Conservation (phyloP, 2,797 vertebrate species). For the Rallus crepitans region DNA sequence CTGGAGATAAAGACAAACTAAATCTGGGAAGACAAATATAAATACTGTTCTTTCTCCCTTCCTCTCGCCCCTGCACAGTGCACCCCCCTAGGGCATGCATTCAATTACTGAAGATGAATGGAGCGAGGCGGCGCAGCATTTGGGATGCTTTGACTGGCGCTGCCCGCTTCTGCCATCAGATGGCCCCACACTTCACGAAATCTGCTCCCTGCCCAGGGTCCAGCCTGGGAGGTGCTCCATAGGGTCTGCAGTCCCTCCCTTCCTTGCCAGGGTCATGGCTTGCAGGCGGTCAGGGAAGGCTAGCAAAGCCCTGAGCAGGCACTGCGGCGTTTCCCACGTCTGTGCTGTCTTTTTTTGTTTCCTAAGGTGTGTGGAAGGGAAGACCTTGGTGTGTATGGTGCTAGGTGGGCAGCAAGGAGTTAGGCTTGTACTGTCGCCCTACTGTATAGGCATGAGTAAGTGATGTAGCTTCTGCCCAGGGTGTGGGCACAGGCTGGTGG, state of each 20-base stretch:
- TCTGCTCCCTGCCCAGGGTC: background rate
- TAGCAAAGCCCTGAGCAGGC: background rate
- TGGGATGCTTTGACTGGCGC: background rate
- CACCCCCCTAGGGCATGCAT: slow-evolving; percentile 62
- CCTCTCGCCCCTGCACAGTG: background rate
- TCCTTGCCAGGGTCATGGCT: accelerated
- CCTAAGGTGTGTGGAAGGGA: background rate
- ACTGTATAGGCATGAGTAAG: accelerated
- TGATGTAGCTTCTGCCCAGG: background rate
- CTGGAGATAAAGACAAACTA: slow-evolving; percentile 74
- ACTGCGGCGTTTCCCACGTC: accelerated
- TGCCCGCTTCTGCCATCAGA: slow-evolving; percentile 58
- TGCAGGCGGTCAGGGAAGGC: background rate
- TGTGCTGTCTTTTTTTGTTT: background rate
- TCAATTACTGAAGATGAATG: slow-evolving; percentile 73
- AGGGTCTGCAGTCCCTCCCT: accelerated
- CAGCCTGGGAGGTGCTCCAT: background rate
- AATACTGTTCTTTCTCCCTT: background rate
- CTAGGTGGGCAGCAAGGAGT: accelerated
- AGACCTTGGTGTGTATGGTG: background rate
- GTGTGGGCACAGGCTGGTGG: accelerated
- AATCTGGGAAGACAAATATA: slow-evolving; percentile 71
- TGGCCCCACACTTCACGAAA: slow-evolving; percentile 68
- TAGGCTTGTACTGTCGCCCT: background rate
- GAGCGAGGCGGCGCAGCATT: background rate